Base-by-base conservation (phyloP, 2,797 vertebrate species). In the Catostomus latipinnis region DNA sequence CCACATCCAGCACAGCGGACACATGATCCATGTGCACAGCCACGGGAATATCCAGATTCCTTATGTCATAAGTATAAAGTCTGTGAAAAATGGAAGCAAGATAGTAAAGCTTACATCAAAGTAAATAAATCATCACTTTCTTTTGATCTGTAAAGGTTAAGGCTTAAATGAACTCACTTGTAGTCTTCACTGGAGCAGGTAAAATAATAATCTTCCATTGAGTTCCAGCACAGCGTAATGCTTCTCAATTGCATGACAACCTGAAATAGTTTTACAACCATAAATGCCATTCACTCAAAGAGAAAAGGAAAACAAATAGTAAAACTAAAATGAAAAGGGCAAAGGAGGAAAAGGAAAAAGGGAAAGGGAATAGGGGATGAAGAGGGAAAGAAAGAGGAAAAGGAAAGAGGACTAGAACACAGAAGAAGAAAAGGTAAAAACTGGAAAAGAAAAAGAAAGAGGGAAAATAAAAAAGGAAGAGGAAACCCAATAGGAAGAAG, bases 61-160 rank as follows among this genome's bases (percentile, higher is more conserved):
- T 94, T 95, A 99, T 97, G 89, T 99, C 97, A 0, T 97, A 99
- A 1, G 96, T 98, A 90, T 99, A 98, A 6, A 99, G 91, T 86
- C 97, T 99, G 88, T 9, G 84, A 86, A 86, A 87, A 1, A 87
- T 56, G 68, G 22, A 22, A 22, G 14, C 60, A 8, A 63, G 8
- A 1, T 1, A 48, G 50, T 61, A 18, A 22, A 8, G 66, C 12
- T 62, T 34, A 34, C 45, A 53, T 13, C 5, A 45, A 18, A 53
- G 16, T 34, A 58, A 67, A 76, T 6, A 6, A 52, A 56, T 6
- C 1, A 66, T 60, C n/a, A 0, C 34, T 46, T 22, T 22, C 22
- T 22, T 22, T 22, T 22, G 22, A 22, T 22, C 22, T 22, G 22
- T 22, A 22, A 22, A 22, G 22, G 14, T 66, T 11, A 66, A 58